Conservation (phyloP, 2,113 vertebrate species). For the Otocyon megalotis region DNA sequence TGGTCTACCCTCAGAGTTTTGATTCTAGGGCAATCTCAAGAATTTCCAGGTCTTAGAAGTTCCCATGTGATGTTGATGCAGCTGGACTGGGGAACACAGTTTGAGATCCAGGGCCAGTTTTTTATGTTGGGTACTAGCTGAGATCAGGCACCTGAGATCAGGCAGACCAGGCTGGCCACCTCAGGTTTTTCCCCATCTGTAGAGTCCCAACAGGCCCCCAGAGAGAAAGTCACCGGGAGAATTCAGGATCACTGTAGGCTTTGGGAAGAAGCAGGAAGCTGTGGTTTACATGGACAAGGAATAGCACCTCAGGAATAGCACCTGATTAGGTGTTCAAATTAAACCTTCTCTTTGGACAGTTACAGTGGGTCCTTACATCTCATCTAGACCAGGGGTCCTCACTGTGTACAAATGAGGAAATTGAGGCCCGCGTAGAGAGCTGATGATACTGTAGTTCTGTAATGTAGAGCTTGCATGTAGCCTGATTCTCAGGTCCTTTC, state of each 20-base stretch:
- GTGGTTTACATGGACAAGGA: background rate
- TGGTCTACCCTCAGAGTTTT: background rate
- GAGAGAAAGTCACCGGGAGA: background rate
- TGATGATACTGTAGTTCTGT: background rate
- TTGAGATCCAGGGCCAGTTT: background rate
- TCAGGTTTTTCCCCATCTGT: background rate
- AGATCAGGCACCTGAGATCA: background rate
- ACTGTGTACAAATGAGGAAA: background rate
- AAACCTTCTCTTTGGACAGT: background rate
- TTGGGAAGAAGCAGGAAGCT: background rate
- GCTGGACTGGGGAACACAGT: background rate
- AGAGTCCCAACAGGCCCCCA: background rate
- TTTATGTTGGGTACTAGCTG: background rate
- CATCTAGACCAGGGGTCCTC: rapidly evolving
- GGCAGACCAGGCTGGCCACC: background rate
- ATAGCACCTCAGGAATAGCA: too few species aligned
- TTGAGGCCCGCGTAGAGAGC: background rate
- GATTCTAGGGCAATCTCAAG: background rate
- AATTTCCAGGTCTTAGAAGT: background rate
- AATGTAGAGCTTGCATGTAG: background rate
- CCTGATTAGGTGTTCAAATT: background rate
- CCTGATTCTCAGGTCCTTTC: background rate
- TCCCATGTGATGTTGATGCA: background rate
- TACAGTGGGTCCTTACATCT: background rate
- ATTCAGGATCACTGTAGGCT: too few species aligned